Evolutionary conservation across 2,888 invertebrate species (phyloP), one percentile per base, ranked within the genome.

Genomic region (Plutella xylostella): DNA sequence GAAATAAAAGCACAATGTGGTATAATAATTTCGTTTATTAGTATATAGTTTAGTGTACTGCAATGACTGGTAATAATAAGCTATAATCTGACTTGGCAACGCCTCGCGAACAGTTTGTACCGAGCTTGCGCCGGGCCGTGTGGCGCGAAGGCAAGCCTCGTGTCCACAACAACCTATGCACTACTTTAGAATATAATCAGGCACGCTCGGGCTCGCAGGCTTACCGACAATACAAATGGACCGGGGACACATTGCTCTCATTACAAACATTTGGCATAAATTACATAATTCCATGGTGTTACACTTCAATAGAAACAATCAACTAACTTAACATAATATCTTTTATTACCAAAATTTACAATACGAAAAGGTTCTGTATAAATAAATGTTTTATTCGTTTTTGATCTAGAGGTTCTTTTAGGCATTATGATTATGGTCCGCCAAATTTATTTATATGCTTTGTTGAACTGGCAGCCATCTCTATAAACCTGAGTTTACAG

Each of bases 181-280:
- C 39, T 39, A 39, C 25, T 39, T 39, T 39, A 39, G 14, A 25
- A 39, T 39, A 25, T 39, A 39, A 25, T 17, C 15, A 25, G 39
- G 25, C 39, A 22, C 15, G 17, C n/a, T n/a, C n/a, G n/a, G n/a
- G n/a, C n/a, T n/a, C n/a, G n/a, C n/a, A n/a, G n/a, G n/a, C n/a
- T n/a, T n/a, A n/a, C n/a, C n/a, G n/a, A n/a, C n/a, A n/a, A n/a
- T n/a, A n/a, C n/a, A n/a, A n/a, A n/a, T n/a, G n/a, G n/a, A n/a
- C n/a, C n/a, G n/a, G n/a, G n/a, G n/a, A n/a, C n/a, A n/a, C n/a
- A n/a, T n/a, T n/a, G n/a, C n/a, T n/a, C n/a, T n/a, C n/a, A n/a
- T n/a, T 70, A 69, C 70, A 72, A 73, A 75, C 70, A 78, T 78
- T 79, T 78, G 74, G 72, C 76, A 72, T 71, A 70, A 65, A 68